Evolutionary conservation across 2,888 invertebrate species (phyloP), one percentile per base, ranked within the genome.

Genomic region (Aelia acuminata): DNA sequence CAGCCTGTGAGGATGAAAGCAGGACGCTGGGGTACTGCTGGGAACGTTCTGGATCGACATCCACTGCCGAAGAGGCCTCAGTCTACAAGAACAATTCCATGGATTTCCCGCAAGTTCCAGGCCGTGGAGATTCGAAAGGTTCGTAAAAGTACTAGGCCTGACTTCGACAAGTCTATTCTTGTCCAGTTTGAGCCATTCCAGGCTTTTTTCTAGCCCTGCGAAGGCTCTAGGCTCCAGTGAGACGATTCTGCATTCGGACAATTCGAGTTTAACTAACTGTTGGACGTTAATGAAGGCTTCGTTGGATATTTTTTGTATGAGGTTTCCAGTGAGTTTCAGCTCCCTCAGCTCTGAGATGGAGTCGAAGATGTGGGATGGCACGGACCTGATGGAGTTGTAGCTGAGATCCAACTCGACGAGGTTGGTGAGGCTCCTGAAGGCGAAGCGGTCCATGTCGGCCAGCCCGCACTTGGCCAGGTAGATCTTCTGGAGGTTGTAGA

Each of bases 381-480:
- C 94, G 87, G 93, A 92, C 48, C 92, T 92, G 50, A 97, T 93
- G 87, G 94, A 93, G 92, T 97, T 97, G 91, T 95, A 94, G 90
- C 96, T 96, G 89, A 97, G 93, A 92, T 97, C 97, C 90, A 97
- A 93, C 92, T 97, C 97, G 7, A 97, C 96, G 84, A 97, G 93
- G 92, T 97, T 97, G 89, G 95, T 96, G 50, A 97, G 94, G 91
- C 95, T 95, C 90, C 95, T 94, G 92, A 97, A 97, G 4, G 96
- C 95, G 92, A 94, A 95, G 88, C 95, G 94, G 90, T 96, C 95
- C 90, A 97, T 94, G 0, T 93, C 93, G 91, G 95, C 94, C 89
- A 97, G 93, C 85, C 94, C 94, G 92, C 97, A 97, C 89, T 94
- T 94, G 50, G 95, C 93, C 91, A 97, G 93, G 92, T 95, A 96